These are phyloP conservation scores for Chamaea fasciata DNA, from an alignment of 2,113 vertebrate species.

Conservation along the genomic window DNA sequence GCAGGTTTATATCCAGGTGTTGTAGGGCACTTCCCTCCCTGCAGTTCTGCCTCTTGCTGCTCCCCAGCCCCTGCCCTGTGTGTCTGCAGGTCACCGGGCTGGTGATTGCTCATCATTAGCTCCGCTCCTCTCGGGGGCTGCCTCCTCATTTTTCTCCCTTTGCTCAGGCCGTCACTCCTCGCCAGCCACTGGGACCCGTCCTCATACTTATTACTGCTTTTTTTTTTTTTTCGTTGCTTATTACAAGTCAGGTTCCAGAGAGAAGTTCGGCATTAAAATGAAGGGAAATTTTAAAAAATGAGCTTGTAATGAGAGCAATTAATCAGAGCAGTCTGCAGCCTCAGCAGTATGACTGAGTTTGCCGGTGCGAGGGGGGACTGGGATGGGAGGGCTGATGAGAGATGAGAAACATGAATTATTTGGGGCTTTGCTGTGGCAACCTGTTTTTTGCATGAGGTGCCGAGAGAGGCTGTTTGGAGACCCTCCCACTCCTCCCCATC, in stretches of 20 bases:
- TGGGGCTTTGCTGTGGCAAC: not conserved
- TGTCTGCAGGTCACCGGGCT: not conserved
- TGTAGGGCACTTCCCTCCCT: not conserved
- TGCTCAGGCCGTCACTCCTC: not conserved
- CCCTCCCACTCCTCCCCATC: not conserved
- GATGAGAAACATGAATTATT: constrained; percentile 1
- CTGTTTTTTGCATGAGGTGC: not conserved
- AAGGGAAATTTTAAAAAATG: constrained; percentile 36
- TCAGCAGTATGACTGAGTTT: not conserved
- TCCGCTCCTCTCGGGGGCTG: not conserved
- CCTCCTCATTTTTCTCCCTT: not conserved
- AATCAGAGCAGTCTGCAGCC: constrained; percentile 17
- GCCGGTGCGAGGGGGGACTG: not conserved
- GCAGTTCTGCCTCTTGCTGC: not conserved
- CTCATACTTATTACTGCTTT: not conserved
- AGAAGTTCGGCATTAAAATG: constrained; percentile 15
- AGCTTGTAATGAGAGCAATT: constrained; percentile 37
- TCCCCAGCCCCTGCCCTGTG: not conserved
- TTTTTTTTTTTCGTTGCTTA: not conserved
- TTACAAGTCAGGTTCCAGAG: not conserved
- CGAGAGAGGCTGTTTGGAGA: not conserved
- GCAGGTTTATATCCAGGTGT: not conserved
- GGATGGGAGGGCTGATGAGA: not conserved
- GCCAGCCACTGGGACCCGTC: not conserved
- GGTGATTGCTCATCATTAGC: not conserved